Evolutionary conservation across 2,797 vertebrate species (phyloP), one percentile per base, ranked within the genome.

Genomic region (Myoxocephalus aenaeus): DNA sequence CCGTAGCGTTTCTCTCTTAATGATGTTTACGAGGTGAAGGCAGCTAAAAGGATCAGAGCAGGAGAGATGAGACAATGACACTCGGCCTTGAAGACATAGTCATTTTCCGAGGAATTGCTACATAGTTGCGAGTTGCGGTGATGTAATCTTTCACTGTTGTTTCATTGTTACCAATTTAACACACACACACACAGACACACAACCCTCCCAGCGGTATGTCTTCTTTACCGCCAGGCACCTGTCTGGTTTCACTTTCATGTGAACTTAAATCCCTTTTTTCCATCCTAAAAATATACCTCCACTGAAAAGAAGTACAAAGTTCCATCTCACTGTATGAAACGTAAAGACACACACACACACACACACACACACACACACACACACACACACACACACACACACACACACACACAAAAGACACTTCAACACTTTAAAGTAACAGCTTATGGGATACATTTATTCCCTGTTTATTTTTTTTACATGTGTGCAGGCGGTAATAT

Each of bases 231-330:
- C 10, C 51, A 20, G 3, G 63, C 38, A 44, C 32, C 32, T 5
- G 7, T 67, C 65, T 65, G n/a, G 56, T 78, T 84, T 86, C 63
- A 32, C 48, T 87, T 75, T 86, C 38, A 48, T 25, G 25, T 65
- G 34, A n/a, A 73, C 54, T 78, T 70, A 15, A 44, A 65, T 66
- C 54, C 14, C 17, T 36, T 77, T 34, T 42, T 65, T 72, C 34
- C 6, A 22, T 42, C 44, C 69, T 70, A 65, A 77, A 86, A 80
- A 67, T 59, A 25, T 34, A 44, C 62, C 17, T 68, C 5, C 5
- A 10, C 25, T 18, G 20, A 70, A 44, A 40, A 75, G 27, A 77
- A 53, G 58, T 70, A 53, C 61, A 70, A 58, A 61, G 40, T 62
- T 65, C 65, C 36, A 34, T 71, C n/a, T 18, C 34, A 56, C 18